phyloP scores from a whole-genome alignment of 2,113 vertebrate genomes.

The Paedocypris sp. region DNA sequence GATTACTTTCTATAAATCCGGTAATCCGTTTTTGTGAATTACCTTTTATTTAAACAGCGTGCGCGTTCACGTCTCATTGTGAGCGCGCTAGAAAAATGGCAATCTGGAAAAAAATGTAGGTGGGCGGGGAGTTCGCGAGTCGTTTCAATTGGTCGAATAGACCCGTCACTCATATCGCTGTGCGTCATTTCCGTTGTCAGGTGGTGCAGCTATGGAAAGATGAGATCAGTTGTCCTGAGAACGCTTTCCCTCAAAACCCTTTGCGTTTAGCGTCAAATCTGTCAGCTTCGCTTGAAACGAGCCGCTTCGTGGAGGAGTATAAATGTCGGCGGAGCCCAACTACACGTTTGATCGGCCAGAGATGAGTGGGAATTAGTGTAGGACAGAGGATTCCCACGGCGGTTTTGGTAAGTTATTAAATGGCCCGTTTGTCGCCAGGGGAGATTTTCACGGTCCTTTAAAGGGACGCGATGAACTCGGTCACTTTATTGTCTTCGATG shows the following conservation, averaged over 20 bases:
- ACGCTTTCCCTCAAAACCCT: constrained; percentile 63
- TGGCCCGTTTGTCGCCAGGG: constrained; percentile 51
- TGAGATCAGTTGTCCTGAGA: constrained; percentile 62
- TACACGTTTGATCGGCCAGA: constrained; percentile 35
- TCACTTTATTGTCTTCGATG: background rate
- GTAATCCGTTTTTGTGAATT: too few relatives aligned
- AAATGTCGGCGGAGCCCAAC: constrained; percentile 26
- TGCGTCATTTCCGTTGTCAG: constrained; percentile 79
- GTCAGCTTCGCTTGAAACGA: constrained; percentile 17
- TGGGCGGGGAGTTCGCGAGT: background rate
- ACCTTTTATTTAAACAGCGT: too few relatives aligned
- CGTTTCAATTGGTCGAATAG: constrained; percentile 42
- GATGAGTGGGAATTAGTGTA: constrained; percentile 53
- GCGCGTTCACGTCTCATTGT: too few relatives aligned
- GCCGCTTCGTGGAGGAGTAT: constrained; percentile 22
- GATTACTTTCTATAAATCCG: too few relatives aligned
- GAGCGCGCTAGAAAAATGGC: background rate
- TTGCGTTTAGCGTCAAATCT: constrained; percentile 53
- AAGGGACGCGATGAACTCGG: constrained; percentile 14
- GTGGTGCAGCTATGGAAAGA: constrained; percentile 76
- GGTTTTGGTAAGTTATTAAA: constrained; percentile 66
- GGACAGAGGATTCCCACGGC: constrained; percentile 52
- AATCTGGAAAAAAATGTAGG: background rate
- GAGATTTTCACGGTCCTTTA: constrained; percentile 17
- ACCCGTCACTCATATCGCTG: constrained; percentile 50